Evolutionary conservation across 1,140 invertebrate genomes (phyloP), one percentile per base, ranked within the genome.

Genomic region (Monochamus saltuarius): DNA sequence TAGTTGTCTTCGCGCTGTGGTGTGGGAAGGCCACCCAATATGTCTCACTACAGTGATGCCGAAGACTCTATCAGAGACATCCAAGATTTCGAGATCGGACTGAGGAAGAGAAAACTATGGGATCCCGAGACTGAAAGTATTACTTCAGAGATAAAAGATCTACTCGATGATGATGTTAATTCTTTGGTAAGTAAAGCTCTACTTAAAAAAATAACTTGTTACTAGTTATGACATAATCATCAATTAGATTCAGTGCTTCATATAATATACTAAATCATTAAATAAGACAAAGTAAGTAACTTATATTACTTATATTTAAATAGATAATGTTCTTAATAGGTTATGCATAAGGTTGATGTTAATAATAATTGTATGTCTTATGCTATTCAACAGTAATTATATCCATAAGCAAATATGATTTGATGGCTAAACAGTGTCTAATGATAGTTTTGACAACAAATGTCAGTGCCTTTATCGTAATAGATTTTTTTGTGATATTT

Each of bases 161-260:
- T 84, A 43, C 67, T 85, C 3, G 82, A 84, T 16, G 82, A 84
- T 50, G 83, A 84, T 69, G 79, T 78, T 0, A 83, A 82, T 67
- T 82, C 80, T n/a, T 71, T 85, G 59, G 82, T 78, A 59, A 68
- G 65, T 67, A 8, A 13, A 6, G 1, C 13, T 35, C n/a, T 46
- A 7, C 11, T 47, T 42, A 29, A 29, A 29, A 29, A 3, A 29
- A 6, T 29, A 29, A 29, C 6, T 29, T 29, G 6, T n/a, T n/a
- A n/a, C n/a, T n/a, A n/a, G n/a, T n/a, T n/a, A n/a, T n/a, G n/a
- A n/a, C n/a, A n/a, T n/a, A n/a, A n/a, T n/a, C n/a, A n/a, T n/a
- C n/a, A n/a, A n/a, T n/a, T n/a, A n/a, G n/a, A n/a, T n/a, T n/a
- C n/a, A n/a, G n/a, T n/a, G n/a, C n/a, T n/a, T n/a, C n/a, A n/a